phyloP scores from a whole-genome alignment of 2,888 invertebrate genomes.

The Cryptocephalus primarius region DNA sequence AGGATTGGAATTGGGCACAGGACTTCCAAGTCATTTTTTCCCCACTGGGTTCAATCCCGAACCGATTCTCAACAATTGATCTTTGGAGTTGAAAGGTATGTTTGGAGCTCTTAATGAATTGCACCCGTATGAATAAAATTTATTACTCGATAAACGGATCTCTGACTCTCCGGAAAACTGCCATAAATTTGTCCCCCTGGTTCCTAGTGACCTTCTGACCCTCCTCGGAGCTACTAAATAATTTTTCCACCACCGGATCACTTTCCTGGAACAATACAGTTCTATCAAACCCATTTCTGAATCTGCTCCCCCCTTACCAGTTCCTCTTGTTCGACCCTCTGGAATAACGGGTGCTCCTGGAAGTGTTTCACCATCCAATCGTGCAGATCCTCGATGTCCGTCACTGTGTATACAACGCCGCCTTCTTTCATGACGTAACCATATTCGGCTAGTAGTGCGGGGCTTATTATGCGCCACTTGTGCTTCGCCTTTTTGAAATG shows the following conservation, averaged over 20 bases:
- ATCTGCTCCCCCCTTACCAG: slow-evolving; percentile 46
- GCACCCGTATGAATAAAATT: not conserved
- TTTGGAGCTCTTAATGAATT: not conserved
- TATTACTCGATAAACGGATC: slow-evolving; percentile 32
- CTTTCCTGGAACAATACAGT: slow-evolving; percentile 47
- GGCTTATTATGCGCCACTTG: slow-evolving; percentile 97
- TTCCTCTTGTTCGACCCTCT: slow-evolving; percentile 59
- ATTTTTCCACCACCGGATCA: slow-evolving; percentile 80
- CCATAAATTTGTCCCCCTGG: slow-evolving; percentile 85
- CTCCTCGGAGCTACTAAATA: slow-evolving; percentile 92
- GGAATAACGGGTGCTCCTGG: slow-evolving; percentile 80
- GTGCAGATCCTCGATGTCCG: slow-evolving; percentile 94
- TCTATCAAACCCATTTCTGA: not conserved
- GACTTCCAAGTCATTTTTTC: too few species aligned
- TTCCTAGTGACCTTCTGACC: slow-evolving; percentile 96
- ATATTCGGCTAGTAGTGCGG: slow-evolving; percentile 88
- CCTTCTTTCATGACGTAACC: slow-evolving; percentile 82
- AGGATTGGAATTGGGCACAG: too few species aligned
- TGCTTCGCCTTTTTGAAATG: slow-evolving; percentile 99
- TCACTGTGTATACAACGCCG: slow-evolving; percentile 89
- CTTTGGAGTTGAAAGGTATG: too few species aligned
- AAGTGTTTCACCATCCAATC: slow-evolving; percentile 96
- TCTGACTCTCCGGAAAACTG: slow-evolving; percentile 67
- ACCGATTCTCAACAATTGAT: too few species aligned
- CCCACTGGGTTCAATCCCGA: too few species aligned